A percentile compares a stretch with the other conserved stretches of the same genome.
These are phyloP conservation scores for Forbesichthys papilliferus DNA, from an alignment of 2,113 vertebrate species.

Conservation along the genomic window DNA sequence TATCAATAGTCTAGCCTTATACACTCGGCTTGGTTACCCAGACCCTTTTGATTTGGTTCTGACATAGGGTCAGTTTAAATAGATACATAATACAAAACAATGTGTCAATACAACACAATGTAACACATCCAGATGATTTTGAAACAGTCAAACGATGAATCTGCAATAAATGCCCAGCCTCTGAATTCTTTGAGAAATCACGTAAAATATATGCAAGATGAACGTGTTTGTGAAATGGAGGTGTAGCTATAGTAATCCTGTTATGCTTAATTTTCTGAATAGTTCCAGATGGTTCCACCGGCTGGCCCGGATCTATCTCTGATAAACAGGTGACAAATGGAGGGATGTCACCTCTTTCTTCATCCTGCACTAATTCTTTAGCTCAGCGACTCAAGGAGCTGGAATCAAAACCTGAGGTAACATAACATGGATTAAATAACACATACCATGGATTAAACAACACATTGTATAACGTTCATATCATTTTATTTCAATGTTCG, in stretches of 20 bases:
- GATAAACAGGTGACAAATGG: conserved; percentile 81
- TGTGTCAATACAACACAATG: no score
- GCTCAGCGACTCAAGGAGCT: conserved; percentile 63
- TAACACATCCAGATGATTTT: no score
- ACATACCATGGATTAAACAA: not conserved
- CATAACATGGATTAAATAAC: not conserved
- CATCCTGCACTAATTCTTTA: conserved; percentile 65
- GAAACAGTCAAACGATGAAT: no score
- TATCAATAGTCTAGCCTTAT: no score
- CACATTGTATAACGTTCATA: not conserved
- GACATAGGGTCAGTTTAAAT: no score
- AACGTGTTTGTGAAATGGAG: no score
- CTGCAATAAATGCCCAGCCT: no score
- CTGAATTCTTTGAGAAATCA: no score
- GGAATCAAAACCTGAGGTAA: conserved; percentile 75
- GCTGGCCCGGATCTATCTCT: conserved; percentile 79
- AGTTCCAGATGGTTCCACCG: conserved; percentile 79
- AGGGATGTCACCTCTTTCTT: conserved; percentile 75
- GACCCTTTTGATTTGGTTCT: no score
- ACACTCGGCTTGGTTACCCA: no score
- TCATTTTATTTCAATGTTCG: not conserved
- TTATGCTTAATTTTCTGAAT: conserved; percentile 23
- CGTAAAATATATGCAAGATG: no score
- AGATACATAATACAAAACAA: no score
- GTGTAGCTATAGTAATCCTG: not conserved